Percentiles rank a stretch among this genome's conserved stretches.
These are phyloP conservation scores for Nothoprocta perdicaria DNA, from an alignment of 2,113 vertebrate genomes.

Conservation along the genomic window DNA sequence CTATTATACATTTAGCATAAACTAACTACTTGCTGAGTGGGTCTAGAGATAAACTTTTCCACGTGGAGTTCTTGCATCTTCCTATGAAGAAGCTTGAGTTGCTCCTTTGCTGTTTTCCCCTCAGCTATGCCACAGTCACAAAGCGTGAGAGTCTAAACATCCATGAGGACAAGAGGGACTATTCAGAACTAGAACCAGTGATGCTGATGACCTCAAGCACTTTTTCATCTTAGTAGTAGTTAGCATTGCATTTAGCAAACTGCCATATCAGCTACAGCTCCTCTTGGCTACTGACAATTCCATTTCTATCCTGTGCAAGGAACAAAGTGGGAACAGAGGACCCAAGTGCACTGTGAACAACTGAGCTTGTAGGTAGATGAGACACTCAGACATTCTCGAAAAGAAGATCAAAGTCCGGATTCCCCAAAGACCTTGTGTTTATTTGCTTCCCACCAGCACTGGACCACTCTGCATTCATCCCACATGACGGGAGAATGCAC, in stretches of 20 bases:
- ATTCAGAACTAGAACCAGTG: not conserved
- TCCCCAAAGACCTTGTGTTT: not conserved
- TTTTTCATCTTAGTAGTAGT: not conserved
- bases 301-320: not conserved
- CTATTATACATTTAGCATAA: not conserved
- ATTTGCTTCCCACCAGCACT: not conserved
- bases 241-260: not conserved
- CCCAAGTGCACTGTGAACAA: not conserved
- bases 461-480: not conserved
- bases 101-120: not conserved
- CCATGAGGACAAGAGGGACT: not conserved
- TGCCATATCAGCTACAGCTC: not conserved
- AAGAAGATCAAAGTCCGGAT: not conserved
- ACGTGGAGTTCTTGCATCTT: not conserved
- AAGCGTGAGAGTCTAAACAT: not conserved
- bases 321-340: not conserved
- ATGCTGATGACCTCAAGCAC: not conserved
- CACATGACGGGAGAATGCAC: not conserved
- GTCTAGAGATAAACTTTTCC: not conserved
- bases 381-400: not conserved
- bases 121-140: not conserved
- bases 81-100: not conserved
- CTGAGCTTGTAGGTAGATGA: not conserved
- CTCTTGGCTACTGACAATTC: not conserved
- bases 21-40: not conserved